Conservation (phyloP, 1,140 invertebrate species). For the Mya arenaria region DNA sequence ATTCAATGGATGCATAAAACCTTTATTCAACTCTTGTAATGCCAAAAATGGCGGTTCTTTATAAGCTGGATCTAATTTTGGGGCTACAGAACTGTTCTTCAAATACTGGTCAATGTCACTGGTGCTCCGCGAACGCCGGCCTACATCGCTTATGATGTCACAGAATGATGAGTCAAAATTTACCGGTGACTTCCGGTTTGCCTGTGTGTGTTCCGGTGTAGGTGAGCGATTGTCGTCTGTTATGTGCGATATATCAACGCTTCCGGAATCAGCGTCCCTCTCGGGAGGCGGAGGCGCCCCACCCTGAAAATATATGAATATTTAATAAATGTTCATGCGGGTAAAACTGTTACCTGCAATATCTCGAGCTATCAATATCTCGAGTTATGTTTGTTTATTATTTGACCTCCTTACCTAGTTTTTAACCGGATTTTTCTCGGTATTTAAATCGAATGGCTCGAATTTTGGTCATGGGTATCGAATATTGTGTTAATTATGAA, state of each 20-base stretch:
- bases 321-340: background rate
- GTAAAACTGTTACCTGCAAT: no score
- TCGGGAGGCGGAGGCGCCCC: background rate
- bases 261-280: conserved; percentile 6
- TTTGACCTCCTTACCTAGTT: no score
- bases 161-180: conserved; percentile 5
- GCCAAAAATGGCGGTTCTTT: conserved; percentile 13
- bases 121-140: no score
- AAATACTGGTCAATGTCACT: no score
- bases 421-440: no score
- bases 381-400: no score
- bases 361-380: no score
- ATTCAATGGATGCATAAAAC: conserved; percentile 1
- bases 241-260: conserved; percentile 41
- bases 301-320: conserved; percentile 1
- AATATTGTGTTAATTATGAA: no score
- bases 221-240: conserved; percentile 28
- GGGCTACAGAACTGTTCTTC: background rate
- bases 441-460: no score
- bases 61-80: conserved; percentile 16
- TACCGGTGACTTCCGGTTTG: conserved; percentile 27
- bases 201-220: conserved; percentile 38
- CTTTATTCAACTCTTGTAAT: conserved; percentile 23
- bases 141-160: no score
- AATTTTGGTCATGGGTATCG: no score